Conservation (phyloP, 2,888 invertebrate genomes). For the Ceriagrion tenellum region DNA sequence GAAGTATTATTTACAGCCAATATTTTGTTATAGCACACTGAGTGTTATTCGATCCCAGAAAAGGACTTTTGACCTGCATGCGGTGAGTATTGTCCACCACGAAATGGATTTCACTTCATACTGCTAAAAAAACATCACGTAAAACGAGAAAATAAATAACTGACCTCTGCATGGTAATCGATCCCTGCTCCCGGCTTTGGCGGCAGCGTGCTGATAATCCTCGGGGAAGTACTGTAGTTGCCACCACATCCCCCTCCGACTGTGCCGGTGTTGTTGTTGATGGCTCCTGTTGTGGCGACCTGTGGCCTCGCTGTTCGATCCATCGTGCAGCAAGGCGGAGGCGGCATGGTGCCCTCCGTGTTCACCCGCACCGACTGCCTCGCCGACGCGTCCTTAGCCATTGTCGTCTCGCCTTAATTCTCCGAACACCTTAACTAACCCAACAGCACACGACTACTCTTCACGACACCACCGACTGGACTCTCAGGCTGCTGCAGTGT, state of each 20-base stretch:
- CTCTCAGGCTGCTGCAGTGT: background rate
- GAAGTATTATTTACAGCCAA: too few relatives aligned
- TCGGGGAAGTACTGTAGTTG: background rate
- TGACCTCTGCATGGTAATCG: constrained; percentile 13
- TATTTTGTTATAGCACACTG: too few relatives aligned
- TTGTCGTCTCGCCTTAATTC: background rate
- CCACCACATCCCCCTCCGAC: background rate
- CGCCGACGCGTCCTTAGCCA: constrained; percentile 26
- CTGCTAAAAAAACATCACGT: too few relatives aligned
- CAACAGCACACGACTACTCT: background rate
- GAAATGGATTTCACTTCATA: too few relatives aligned
- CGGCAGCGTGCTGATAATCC: constrained; percentile 23
- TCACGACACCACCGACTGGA: background rate
- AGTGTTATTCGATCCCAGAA: too few relatives aligned
- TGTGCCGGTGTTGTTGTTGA: background rate
- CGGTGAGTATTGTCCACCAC: too few relatives aligned
- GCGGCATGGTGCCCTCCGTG: background rate
- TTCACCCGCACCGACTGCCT: background rate
- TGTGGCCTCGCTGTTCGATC: background rate
- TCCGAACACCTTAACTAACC: background rate
- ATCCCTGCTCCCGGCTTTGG: constrained; percentile 7
- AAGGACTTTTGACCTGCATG: too few relatives aligned
- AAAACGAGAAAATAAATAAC: background rate
- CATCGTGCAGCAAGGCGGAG: background rate
- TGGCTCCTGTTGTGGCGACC: background rate